Percentiles rank a stretch among this genome's conserved stretches.
These are phyloP conservation scores for Steinernema carpocapsae DNA, from an alignment of 2,888 invertebrate genomes.

Conservation along the genomic window DNA sequence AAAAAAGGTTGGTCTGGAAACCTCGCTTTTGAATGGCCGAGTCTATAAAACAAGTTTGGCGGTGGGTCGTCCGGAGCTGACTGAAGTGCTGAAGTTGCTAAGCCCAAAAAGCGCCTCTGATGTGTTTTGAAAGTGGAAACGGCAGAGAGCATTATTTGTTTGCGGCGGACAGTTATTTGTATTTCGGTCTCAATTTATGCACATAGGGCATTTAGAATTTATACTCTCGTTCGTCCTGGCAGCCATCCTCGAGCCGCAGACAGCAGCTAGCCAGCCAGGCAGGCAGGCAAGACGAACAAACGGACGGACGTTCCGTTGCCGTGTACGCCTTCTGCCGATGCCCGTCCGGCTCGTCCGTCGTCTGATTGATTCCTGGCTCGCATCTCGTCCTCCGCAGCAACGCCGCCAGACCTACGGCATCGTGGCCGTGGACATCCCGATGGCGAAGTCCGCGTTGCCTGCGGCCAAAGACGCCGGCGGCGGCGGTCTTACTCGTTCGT, in stretches of 20 bases:
- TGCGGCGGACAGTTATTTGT: background rate
- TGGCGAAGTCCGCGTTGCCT: too few species aligned
- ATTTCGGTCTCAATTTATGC: slow-evolving; percentile 31
- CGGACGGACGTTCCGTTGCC: slow-evolving; percentile 26
- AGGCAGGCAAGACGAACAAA: too few species aligned
- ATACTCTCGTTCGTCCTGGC: slow-evolving; percentile 1
- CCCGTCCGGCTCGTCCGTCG: background rate
- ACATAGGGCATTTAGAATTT: slow-evolving; percentile 26
- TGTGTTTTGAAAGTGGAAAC: too few species aligned
- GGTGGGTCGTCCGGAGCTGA: too few species aligned
- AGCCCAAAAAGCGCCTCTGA: too few species aligned
- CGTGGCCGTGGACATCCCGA: slow-evolving; percentile 14
- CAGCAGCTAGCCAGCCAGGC: too few species aligned
- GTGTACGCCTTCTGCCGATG: background rate
- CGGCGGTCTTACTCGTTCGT: background rate
- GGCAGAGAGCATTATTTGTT: background rate
- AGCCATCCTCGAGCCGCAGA: background rate
- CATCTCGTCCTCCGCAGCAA: background rate
- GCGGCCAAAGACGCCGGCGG: background rate
- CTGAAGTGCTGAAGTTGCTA: too few species aligned
- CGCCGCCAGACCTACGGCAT: background rate
- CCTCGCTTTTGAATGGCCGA: too few species aligned
- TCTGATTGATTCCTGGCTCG: slow-evolving; percentile 32
- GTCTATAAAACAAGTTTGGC: too few species aligned
- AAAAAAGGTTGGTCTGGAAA: too few species aligned